phyloP scores from a whole-genome alignment of 2,797 vertebrate species.

The Clamator glandarius region DNA sequence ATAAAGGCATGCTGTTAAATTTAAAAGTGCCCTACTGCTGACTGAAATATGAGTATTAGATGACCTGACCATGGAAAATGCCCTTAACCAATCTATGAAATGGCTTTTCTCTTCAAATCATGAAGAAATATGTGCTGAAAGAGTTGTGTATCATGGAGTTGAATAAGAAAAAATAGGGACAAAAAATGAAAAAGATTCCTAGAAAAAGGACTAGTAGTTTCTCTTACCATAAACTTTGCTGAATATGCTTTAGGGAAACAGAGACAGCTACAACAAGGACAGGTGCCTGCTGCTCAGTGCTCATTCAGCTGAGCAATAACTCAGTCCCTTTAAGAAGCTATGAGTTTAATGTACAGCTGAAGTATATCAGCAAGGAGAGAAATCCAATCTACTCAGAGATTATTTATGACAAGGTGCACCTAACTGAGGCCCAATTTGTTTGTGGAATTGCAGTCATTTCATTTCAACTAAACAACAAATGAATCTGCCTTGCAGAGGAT shows the following conservation, averaged over 20 bases:
- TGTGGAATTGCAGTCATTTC: conserved; percentile 74
- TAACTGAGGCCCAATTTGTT: conserved; percentile 77
- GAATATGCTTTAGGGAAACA: conserved; percentile 63
- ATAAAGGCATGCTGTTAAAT: conserved; percentile 54
- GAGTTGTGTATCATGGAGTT: conserved; percentile 3
- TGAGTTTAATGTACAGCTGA: conserved; percentile 51
- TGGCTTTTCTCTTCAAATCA: conserved; percentile 65
- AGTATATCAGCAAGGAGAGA: conserved; percentile 56
- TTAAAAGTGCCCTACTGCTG: conserved; percentile 51
- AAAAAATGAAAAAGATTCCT: conserved; percentile 23
- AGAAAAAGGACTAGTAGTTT: conserved; percentile 43
- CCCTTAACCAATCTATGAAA: conserved; percentile 69
- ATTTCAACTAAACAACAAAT: conserved; percentile 78
- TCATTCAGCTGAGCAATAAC: conserved; percentile 58
- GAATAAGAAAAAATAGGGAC: conserved; percentile 10
- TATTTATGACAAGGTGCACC: conserved; percentile 77
- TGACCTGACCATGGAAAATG: conserved; percentile 67
- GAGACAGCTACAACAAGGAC: conserved; percentile 55
- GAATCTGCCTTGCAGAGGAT: conserved; percentile 62
- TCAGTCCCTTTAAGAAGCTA: conserved; percentile 49
- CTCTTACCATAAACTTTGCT: conserved; percentile 50
- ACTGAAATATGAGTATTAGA: conserved; percentile 63
- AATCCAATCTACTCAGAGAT: conserved; percentile 74
- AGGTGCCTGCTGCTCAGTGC: conserved; percentile 33
- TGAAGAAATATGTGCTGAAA: conserved; percentile 57